Conservation (phyloP, 2,888 invertebrate genomes). For the Dexiosoma caninum region DNA sequence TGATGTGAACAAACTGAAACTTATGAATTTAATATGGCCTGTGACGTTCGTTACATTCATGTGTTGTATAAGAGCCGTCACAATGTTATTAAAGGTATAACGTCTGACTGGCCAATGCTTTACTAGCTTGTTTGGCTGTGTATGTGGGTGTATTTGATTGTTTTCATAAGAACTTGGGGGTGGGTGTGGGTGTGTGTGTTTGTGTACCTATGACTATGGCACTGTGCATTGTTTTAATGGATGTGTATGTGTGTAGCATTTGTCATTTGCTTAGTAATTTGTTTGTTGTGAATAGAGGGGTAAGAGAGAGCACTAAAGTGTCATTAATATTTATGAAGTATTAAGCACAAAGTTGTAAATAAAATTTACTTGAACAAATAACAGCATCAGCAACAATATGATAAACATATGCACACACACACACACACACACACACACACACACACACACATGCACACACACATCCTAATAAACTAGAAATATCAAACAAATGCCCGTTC, state of each 20-base stretch:
- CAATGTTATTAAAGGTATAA: constrained; percentile 51
- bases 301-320: constrained; percentile 33
- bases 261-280: constrained; percentile 44
- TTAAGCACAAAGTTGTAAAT: constrained; percentile 56
- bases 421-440: neutral
- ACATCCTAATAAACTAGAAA: neutral
- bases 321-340: constrained; percentile 63
- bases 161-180: neutral
- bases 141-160: neutral
- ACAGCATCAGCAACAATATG: constrained; percentile 15
- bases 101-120: constrained; percentile 7
- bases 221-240: too few relatives aligned
- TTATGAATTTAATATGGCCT: constrained; percentile 29
- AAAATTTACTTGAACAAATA: constrained; percentile 49
- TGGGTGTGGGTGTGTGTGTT: neutral
- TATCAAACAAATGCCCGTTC: neutral
- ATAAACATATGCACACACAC: neutral
- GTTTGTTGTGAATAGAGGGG: constrained; percentile 3
- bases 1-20: constrained; percentile 5
- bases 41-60: neutral
- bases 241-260: constrained; percentile 12
- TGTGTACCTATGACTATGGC: neutral
- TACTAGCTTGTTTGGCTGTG: constrained; percentile 2
- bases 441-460: neutral
- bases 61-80: neutral